A percentile compares a stretch with the other conserved stretches of the same genome.
Evolutionary conservation across 2,113 vertebrate species (phyloP).

Genomic region (Coracopsis vasa): DNA sequence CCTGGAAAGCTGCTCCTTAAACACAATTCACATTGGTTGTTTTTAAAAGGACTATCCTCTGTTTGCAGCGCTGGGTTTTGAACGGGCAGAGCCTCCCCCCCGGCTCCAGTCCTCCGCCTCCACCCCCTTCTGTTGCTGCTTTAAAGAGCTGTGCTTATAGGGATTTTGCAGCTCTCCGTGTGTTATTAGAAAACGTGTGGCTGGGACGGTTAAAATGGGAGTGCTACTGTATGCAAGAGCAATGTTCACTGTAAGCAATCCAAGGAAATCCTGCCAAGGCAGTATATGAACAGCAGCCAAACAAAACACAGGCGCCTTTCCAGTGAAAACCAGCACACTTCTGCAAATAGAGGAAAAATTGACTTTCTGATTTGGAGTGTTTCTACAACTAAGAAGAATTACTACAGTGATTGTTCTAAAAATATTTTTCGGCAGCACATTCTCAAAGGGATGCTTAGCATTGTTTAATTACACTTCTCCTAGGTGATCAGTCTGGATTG

Average conservation of each 20-base stretch:
- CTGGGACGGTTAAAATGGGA: slow-evolving; percentile 78
- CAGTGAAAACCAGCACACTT: slow-evolving; percentile 85
- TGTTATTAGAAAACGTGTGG: slow-evolving; percentile 80
- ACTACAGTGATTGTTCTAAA: slow-evolving; percentile 83
- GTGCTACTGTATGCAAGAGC: slow-evolving; percentile 81
- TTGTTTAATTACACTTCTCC: slow-evolving; percentile 70
- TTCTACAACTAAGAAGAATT: slow-evolving; percentile 80
- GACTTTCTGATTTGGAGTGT: slow-evolving; percentile 83
- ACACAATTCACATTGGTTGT: slow-evolving; percentile 34
- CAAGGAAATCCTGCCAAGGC: slow-evolving; percentile 89
- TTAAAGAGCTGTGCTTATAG: slow-evolving; percentile 63
- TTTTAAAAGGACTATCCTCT: slow-evolving; percentile 49
- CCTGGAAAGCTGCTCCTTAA: slow-evolving; percentile 52
- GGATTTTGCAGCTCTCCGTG: slow-evolving; percentile 71
- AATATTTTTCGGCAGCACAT: slow-evolving; percentile 73
- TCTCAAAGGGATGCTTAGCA: slow-evolving; percentile 69
- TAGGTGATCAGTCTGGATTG: slow-evolving; percentile 69
- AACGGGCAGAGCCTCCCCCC: background rate
- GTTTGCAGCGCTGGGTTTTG: slow-evolving; percentile 44
- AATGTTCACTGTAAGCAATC: slow-evolving; percentile 85
- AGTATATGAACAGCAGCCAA: slow-evolving; percentile 91
- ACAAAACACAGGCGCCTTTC: slow-evolving; percentile 93
- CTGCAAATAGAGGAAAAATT: slow-evolving; percentile 89
- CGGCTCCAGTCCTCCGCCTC: background rate
- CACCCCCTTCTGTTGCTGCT: slow-evolving; percentile 52